A percentile compares a stretch with the other conserved stretches of the same genome.
phyloP scores from a whole-genome alignment of 2,888 invertebrate genomes.

The Mimachlamys varia region DNA sequence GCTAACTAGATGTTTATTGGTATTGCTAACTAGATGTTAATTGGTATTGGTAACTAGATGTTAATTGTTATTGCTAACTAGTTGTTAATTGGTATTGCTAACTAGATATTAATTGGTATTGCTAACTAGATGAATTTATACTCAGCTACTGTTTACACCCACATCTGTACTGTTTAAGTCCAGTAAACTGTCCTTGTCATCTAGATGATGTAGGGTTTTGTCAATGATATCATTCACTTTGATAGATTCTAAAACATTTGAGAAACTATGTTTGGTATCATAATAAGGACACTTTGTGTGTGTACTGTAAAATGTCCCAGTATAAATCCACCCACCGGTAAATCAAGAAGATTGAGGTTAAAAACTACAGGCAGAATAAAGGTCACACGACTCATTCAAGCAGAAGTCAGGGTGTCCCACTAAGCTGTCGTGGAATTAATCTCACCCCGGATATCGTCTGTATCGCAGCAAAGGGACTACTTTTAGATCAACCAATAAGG shows the following conservation, averaged over 20 bases:
- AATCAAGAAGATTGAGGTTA: not conserved
- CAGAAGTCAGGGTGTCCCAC: slow-evolving; percentile 15
- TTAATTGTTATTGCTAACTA: not conserved
- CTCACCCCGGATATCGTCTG: not conserved
- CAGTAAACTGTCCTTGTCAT: not conserved
- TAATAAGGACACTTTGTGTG: not conserved
- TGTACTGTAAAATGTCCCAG: not conserved
- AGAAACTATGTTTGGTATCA: not conserved
- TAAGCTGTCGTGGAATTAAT: not conserved
- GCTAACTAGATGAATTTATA: too few species aligned
- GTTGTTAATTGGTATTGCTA: too few species aligned
- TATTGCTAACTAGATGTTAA: too few species aligned
- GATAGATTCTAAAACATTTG: not conserved
- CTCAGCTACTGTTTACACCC: too few species aligned
- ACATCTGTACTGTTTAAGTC: too few species aligned
- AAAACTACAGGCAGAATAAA: not conserved
- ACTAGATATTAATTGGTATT: too few species aligned
- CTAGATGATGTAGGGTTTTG: not conserved
- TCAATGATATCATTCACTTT: not conserved
- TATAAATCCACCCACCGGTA: not conserved
- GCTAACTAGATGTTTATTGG: too few species aligned
- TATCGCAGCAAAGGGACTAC: slow-evolving; percentile 2
- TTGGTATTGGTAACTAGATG: too few species aligned
- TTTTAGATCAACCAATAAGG: slow-evolving; percentile 1
- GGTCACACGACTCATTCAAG: not conserved